Evolutionary conservation across 2,888 invertebrate genomes (phyloP), one percentile per base, ranked within the genome.

Genomic region (Diogma glabrata): DNA sequence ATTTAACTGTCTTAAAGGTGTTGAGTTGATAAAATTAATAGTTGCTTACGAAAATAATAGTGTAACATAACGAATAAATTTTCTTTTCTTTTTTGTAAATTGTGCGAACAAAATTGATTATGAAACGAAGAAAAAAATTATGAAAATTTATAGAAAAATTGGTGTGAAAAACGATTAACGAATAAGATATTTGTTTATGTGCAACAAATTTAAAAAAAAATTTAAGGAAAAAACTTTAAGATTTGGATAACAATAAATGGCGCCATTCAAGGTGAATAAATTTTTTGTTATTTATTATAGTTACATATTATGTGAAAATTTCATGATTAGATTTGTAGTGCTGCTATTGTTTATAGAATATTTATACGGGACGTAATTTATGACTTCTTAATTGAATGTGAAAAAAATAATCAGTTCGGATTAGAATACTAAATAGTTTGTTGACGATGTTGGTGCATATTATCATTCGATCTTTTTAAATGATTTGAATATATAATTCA

Each of bases 201-300:
- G 19, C 28, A 28, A 28, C 22, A 12, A 43, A 40, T 4, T 20
- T 43, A 43, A 12, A 40, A 4, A 40, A 19, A 40, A 22, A 22
- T 28, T 22, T 14, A 40, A 43, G 43, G 20, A 23, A 22, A 43
- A 20, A n/a, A 28, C n/a, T 20, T 20, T 10, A 20, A 20, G 12
- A 2, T 22, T 43, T 14, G 43, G 43, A 43, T 43, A 43, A n/a
- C n/a, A n/a, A 20, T 43, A 43, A 43, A 43, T 43, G 43, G 43
- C 43, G 43, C 43, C 43, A 43, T 43, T 43, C 43, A 43, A 43
- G 43, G 43, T 43, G 43, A 43, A 22, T 14, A 22, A 43, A 43
- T 43, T 43, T 14, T 43, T 43, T 14, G 20, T 22, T 43, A 22
- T 43, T 22, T 38, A 17, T 38, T 38, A 8, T n/a, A n/a, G n/a